Evolutionary conservation across 2,113 vertebrate genomes (phyloP).

Genomic region (Notothenia coriiceps): DNA sequence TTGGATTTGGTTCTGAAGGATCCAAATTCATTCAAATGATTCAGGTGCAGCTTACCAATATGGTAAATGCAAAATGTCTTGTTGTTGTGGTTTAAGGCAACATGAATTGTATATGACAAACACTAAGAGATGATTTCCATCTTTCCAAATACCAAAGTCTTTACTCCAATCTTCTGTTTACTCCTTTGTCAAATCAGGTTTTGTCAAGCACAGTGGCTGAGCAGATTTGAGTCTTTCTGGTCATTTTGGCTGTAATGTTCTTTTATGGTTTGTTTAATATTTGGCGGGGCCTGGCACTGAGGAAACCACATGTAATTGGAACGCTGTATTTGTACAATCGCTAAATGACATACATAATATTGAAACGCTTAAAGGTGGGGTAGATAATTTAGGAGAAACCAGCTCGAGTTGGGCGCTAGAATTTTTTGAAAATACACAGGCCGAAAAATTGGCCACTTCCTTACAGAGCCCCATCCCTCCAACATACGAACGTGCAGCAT

Average conservation of each 20-base stretch:
- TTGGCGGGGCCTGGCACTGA: background rate
- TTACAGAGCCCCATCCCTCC: no score
- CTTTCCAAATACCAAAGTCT: background rate
- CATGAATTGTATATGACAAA: background rate
- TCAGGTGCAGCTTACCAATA: background rate
- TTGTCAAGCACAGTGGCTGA: background rate
- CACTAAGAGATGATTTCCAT: background rate
- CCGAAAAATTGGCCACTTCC: no score
- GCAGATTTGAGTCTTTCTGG: background rate
- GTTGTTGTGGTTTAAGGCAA: background rate
- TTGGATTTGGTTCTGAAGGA: background rate
- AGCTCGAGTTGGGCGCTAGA: no score
- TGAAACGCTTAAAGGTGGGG: background rate
- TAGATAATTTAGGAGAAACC: no score
- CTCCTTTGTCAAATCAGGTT: background rate
- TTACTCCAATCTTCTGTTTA: background rate
- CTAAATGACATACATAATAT: background rate
- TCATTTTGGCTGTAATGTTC: background rate
- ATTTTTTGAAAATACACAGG: no score
- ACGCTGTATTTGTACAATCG: background rate
- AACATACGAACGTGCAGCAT: no score
- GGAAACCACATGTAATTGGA: background rate
- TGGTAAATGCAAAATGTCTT: constrained; percentile 6
- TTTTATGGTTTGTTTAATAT: background rate
- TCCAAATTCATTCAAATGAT: constrained; percentile 23